Conservation (phyloP, 2,797 vertebrate species). For the Malacoraja senta region DNA sequence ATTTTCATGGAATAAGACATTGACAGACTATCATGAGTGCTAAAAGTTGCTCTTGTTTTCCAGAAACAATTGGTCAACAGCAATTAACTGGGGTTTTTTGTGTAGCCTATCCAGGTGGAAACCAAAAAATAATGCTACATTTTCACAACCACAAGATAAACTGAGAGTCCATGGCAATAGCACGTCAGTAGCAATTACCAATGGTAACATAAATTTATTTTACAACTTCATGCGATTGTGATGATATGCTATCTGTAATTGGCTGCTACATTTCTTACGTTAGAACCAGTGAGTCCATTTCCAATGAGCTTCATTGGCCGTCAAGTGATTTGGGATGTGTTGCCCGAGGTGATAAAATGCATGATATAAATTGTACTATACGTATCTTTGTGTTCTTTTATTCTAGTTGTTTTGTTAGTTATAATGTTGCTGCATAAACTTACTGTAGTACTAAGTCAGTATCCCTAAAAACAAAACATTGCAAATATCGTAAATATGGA, state of each 20-base stretch:
- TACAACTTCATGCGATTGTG: neutral
- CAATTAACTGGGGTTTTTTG: neutral
- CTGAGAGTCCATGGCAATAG: neutral
- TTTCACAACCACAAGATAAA: neutral
- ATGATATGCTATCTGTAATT: neutral
- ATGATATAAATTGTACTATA: no score
- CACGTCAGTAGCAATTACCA: neutral
- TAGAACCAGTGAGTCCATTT: no score
- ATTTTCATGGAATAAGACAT: conserved; percentile 44
- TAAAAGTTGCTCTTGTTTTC: neutral
- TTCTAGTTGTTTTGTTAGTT: neutral
- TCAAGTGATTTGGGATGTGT: no score
- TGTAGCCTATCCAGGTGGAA: neutral
- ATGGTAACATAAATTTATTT: neutral
- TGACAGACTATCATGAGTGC: neutral
- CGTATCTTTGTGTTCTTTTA: no score
- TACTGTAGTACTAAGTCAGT: neutral
- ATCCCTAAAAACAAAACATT: no score
- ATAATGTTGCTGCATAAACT: neutral
- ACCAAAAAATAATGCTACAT: neutral
- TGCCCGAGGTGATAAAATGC: no score
- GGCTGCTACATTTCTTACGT: no score
- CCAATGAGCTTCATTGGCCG: no score
- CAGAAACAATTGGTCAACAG: neutral
- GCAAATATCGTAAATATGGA: no score